Conservation (phyloP, 2,113 vertebrate genomes). For the Tupaia chinensis region DNA sequence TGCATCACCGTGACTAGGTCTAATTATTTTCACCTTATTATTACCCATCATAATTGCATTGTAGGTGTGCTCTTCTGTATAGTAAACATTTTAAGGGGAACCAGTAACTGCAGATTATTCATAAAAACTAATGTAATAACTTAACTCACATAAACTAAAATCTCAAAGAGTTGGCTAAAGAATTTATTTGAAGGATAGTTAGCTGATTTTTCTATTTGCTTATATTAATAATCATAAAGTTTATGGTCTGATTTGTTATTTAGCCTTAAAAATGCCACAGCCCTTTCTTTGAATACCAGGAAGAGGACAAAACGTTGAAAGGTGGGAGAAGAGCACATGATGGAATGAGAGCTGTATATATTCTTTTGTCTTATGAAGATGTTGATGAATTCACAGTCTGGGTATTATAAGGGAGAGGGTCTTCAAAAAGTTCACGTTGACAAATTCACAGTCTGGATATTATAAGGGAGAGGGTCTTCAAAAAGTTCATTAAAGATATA, state of each 20-base stretch:
- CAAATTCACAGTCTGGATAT: neutral
- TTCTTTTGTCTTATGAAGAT: neutral
- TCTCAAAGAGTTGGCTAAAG: neutral
- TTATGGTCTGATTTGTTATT: neutral
- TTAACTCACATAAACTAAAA: neutral
- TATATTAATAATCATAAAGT: neutral
- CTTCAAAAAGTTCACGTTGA: too few relatives aligned
- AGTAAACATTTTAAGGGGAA: neutral
- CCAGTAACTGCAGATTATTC: neutral
- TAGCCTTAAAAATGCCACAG: neutral
- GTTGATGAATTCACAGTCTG: neutral
- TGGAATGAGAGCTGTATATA: neutral
- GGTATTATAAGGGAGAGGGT: neutral
- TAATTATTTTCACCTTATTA: neutral
- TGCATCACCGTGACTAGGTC: too few relatives aligned
- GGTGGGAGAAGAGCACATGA: neutral
- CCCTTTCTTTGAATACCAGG: neutral
- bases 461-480: too few relatives aligned
- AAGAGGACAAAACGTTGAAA: neutral
- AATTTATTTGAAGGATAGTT: neutral
- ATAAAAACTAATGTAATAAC: neutral
- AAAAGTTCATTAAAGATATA: too few relatives aligned
- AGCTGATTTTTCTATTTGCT: neutral
- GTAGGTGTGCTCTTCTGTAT: neutral
- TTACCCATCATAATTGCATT: neutral